Conservation (phyloP, 2,888 invertebrate genomes). For the Leistus spinibarbis region DNA sequence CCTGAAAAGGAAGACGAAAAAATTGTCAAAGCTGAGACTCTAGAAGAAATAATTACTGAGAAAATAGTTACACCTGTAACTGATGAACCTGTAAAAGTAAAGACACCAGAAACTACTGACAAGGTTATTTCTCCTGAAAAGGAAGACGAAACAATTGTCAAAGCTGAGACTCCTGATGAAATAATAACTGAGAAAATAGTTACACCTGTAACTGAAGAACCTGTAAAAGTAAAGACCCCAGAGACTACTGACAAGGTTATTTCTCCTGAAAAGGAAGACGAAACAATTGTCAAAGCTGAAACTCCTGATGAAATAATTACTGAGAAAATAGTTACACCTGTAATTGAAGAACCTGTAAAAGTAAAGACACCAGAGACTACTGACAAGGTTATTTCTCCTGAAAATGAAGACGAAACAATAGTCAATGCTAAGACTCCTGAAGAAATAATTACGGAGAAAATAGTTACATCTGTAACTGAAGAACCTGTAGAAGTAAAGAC, state of each 20-base stretch:
- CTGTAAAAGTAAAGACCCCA: constrained; percentile 39
- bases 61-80: no score
- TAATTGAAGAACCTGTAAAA: neutral
- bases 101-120: no score
- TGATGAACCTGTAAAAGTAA: no score
- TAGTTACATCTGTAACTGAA: neutral
- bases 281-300: constrained; percentile 42
- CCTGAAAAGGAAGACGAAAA: no score
- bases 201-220: constrained; percentile 43
- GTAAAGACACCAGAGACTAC: neutral
- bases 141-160: no score
- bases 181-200: no score
- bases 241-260: constrained; percentile 11
- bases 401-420: constrained; percentile 18
- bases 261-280: constrained; percentile 11
- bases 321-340: neutral
- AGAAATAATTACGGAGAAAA: neutral
- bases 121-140: no score
- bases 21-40: no score
- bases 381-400: neutral
- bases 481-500: no score
- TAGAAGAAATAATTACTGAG: no score
- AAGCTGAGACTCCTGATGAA: no score
- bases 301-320: constrained; percentile 40
- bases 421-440: constrained; percentile 25